Percentiles rank a stretch among this genome's conserved stretches.
Conservation (phyloP, 2,797 vertebrate species). For the Myotis pilosus region DNA sequence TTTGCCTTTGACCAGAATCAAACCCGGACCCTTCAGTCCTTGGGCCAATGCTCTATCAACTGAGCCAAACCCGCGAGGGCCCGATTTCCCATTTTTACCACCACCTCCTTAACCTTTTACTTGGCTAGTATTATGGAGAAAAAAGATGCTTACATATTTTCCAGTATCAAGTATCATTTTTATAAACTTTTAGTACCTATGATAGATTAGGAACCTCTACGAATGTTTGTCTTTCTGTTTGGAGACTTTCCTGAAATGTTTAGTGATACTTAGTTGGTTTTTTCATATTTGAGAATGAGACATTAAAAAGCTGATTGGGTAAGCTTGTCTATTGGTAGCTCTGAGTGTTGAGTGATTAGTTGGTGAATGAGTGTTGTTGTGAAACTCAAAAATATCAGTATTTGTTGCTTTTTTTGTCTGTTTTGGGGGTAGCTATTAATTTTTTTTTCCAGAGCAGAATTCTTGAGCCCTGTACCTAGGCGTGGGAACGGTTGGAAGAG, state of each 20-base stretch:
- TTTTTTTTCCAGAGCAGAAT: not conserved
- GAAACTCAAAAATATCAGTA: not conserved
- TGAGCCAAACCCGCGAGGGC: too few species aligned
- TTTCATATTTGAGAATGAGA: not conserved
- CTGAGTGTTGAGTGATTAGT: not conserved
- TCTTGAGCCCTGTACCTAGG: not conserved
- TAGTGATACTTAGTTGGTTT: not conserved
- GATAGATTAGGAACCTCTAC: not conserved
- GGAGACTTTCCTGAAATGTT: not conserved
- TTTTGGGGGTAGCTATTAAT: not conserved
- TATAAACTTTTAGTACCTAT: not conserved
- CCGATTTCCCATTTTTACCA: too few species aligned
- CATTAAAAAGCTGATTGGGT: not conserved
- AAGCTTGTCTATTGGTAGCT: not conserved
- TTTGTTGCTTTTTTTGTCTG: not conserved
- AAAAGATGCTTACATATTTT: not conserved
- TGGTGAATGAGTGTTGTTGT: not conserved
- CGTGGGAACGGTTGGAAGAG: not conserved
- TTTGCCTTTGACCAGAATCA: too few species aligned
- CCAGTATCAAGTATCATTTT: not conserved
- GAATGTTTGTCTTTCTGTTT: not conserved
- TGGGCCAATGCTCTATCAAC: too few species aligned
- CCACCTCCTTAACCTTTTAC: not conserved
- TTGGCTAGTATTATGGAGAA: not conserved
- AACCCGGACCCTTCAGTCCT: too few species aligned